These are phyloP conservation scores for Lanistes nyassanus DNA, from an alignment of 1,140 invertebrate species.

Conservation along the genomic window DNA sequence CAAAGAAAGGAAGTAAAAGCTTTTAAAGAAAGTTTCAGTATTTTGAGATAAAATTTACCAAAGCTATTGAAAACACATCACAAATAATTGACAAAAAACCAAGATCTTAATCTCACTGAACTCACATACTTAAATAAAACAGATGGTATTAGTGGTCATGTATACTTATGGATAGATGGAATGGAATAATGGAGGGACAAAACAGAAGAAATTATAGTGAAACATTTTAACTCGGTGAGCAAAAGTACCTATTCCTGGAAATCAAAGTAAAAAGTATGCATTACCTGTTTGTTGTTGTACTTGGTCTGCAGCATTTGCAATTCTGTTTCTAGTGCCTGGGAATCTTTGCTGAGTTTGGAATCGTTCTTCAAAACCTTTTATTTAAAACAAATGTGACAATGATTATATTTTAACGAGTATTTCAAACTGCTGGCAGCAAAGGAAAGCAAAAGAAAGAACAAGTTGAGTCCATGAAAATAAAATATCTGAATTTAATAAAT, in stretches of 20 bases:
- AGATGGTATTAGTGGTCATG: too few relatives aligned
- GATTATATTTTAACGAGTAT: neutral
- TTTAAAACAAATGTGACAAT: neutral
- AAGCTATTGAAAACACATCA: too few relatives aligned
- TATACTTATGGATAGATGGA: too few relatives aligned
- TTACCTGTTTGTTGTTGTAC: slow-evolving; percentile 46
- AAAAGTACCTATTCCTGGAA: too few relatives aligned
- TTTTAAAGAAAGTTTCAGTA: too few relatives aligned
- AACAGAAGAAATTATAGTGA: neutral
- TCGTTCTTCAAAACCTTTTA: slow-evolving; percentile 43
- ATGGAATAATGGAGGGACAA: neutral
- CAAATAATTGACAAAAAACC: too few relatives aligned
- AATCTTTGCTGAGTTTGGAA: slow-evolving; percentile 43
- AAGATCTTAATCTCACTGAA: too few relatives aligned
- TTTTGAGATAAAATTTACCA: too few relatives aligned
- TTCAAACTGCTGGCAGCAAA: neutral
- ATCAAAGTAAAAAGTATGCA: neutral
- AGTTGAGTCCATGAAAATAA: too few relatives aligned
- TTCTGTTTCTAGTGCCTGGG: slow-evolving; percentile 43
- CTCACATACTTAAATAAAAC: too few relatives aligned
- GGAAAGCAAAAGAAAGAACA: neutral
- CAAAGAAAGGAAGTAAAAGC: neutral
- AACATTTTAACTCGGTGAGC: too few relatives aligned
- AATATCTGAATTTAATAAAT: too few relatives aligned
- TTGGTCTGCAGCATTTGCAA: slow-evolving; percentile 47